phyloP scores from a whole-genome alignment of 2,797 vertebrate genomes.

The Brachyalestes nurse region DNA sequence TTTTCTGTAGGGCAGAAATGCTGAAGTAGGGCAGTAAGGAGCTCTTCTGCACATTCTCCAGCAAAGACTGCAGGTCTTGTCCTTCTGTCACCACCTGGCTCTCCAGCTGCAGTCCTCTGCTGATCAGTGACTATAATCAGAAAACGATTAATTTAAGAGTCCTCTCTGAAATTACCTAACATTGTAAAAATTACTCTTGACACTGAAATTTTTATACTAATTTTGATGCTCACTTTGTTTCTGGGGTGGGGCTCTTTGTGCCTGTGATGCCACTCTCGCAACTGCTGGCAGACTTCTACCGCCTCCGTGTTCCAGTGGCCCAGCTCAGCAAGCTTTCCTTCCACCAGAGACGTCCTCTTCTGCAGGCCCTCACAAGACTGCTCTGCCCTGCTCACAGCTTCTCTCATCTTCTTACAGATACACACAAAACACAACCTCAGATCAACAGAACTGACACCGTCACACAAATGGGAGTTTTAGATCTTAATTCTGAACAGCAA shows the following conservation, averaged over 20 bases:
- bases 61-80: conserved; percentile 66
- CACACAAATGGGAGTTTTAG: background rate
- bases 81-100: conserved; percentile 71
- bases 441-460: background rate
- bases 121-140: conserved; percentile 69
- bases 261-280: conserved; percentile 52
- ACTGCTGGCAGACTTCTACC: conserved; percentile 58
- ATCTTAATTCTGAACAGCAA: too few species aligned
- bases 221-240: conserved; percentile 53
- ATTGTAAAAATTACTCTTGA: background rate
- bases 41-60: conserved; percentile 57
- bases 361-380: conserved; percentile 66
- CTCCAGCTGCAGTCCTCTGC: conserved; percentile 70
- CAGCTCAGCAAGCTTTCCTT: conserved; percentile 69
- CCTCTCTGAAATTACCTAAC: background rate
- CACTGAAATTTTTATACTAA: background rate
- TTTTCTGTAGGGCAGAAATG: conserved; percentile 64
- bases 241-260: conserved; percentile 26
- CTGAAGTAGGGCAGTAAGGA: conserved; percentile 65
- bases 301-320: conserved; percentile 68
- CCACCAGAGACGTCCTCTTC: conserved; percentile 61
- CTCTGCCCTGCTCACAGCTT: conserved; percentile 63
- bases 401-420: conserved; percentile 36
- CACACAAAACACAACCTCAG: background rate
- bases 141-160: background rate